Percentiles rank a stretch among this genome's conserved stretches.
phyloP scores from a whole-genome alignment of 2,888 invertebrate species.

The Candidula unifasciata region DNA sequence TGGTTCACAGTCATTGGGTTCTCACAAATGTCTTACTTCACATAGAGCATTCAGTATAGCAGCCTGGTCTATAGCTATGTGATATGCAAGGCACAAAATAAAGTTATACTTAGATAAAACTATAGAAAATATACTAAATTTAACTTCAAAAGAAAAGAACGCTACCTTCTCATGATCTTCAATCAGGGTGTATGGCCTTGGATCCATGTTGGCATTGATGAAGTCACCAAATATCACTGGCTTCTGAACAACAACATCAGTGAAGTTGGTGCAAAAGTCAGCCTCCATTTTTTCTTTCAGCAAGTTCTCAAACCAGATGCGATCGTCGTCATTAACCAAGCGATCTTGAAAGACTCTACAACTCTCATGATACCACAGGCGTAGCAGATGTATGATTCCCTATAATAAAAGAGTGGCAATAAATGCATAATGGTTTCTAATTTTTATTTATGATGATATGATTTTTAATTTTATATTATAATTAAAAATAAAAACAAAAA shows the following conservation, averaged over 20 bases:
- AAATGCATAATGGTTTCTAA: no score
- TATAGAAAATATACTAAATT: no score
- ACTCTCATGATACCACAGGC: conserved; percentile 78
- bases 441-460: no score
- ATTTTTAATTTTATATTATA: no score
- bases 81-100: no score
- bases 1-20: no score
- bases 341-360: conserved; percentile 78
- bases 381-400: conserved; percentile 71
- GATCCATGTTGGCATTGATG: conserved; percentile 61
- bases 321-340: conserved; percentile 78
- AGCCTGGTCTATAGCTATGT: no score
- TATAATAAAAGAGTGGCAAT: conserved; percentile 53
- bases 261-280: conserved; percentile 81
- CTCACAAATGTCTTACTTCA: no score
- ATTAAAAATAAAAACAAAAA: no score
- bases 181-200: conserved; percentile 83
- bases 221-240: conserved; percentile 86
- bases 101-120: no score
- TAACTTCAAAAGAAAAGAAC: background rate
- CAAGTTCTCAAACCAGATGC: conserved; percentile 76
- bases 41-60: no score
- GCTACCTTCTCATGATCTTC: conserved; percentile 82
- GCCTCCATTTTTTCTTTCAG: conserved; percentile 80
- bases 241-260: conserved; percentile 79